Base-by-base conservation (phyloP, 2,797 vertebrate species). In the Psittacula derbiana region DNA sequence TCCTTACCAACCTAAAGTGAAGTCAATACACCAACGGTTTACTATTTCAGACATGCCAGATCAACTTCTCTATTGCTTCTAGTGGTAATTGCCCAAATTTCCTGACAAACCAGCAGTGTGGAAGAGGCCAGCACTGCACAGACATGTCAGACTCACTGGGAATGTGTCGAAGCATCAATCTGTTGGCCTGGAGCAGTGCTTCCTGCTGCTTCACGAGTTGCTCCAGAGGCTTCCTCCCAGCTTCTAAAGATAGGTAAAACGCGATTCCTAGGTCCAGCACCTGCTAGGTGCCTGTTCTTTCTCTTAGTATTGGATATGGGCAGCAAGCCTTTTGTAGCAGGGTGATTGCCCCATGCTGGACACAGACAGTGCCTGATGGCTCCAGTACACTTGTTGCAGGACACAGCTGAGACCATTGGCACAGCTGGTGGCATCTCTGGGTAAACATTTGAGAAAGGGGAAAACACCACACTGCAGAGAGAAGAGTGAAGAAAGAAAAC, bases 111-210 rank as follows among this genome's bases (percentile, higher is more conserved):
- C 19, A 41, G 4, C 23, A 11, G 24, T n/a, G 20, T 67, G 41
- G n/a, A 71, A 71, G 62, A 75, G 40, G 52, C 23, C 80, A 82
- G 13, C 23, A 15, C 53, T 8, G 8, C 18, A 52, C 27, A 57
- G 20, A 47, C 17, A 3, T n/a, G 10, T 46, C 41, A 83, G 49
- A 36, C 14, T 43, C 71, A 5, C 12, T 33, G 13, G 20, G 25
- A 8, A 38, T 5, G 5, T 2, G 12, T n/a, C 1, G 1, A 52
- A 49, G 19, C 7, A 7, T 49, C 64, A 13, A 16, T 58, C 38
- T 65, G 17, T 17, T 44, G 23, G 41, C 19, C 38, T 71, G 30
- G 21, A 36, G 24, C 14, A 72, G 15, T 50, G 36, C 12, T 50
- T 66, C 44, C 40, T 30, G 28, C 33, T 82, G 36, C 4, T 24